These are phyloP conservation scores for Sphaeridia pumilis DNA, from an alignment of 2,888 invertebrate genomes.

Conservation along the genomic window DNA sequence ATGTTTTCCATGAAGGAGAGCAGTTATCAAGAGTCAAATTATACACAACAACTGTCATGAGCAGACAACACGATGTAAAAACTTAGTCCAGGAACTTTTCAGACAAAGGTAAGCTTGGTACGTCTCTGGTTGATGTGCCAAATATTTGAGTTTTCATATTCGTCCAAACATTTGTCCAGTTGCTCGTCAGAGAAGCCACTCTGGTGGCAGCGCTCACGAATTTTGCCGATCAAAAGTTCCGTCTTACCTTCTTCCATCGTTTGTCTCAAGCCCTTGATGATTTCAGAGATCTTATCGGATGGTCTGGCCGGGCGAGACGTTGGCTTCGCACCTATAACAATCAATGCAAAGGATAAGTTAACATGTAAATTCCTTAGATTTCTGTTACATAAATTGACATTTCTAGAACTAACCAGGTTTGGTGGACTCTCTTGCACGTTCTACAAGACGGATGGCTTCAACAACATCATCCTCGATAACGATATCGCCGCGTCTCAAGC, in stretches of 20 bases:
- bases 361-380: too few relatives aligned
- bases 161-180: slow-evolving; percentile 81
- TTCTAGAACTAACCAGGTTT: slow-evolving; percentile 43
- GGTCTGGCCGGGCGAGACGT: slow-evolving; percentile 39
- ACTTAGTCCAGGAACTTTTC: too few relatives aligned
- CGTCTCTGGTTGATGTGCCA: slow-evolving; percentile 90
- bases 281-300: slow-evolving; percentile 71
- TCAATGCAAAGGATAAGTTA: too few relatives aligned
- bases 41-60: too few relatives aligned
- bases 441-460: slow-evolving; percentile 89
- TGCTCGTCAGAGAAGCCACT: slow-evolving; percentile 84
- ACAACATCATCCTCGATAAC: slow-evolving; percentile 91
- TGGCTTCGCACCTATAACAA: slow-evolving; percentile 20
- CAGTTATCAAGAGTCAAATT: too few relatives aligned
- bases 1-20: too few relatives aligned
- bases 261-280: slow-evolving; percentile 68
- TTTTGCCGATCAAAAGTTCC: slow-evolving; percentile 67
- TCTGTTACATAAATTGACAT: too few relatives aligned
- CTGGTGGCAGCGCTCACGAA: slow-evolving; percentile 71
- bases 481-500: slow-evolving; percentile 60
- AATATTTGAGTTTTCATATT: slow-evolving; percentile 73
- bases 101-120: slow-evolving; percentile 75
- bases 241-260: slow-evolving; percentile 51
- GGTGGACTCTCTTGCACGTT: slow-evolving; percentile 92
- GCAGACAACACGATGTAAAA: too few relatives aligned